These are phyloP conservation scores for Pachyramphus minor DNA, from an alignment of 2,113 vertebrate species.

Conservation along the genomic window DNA sequence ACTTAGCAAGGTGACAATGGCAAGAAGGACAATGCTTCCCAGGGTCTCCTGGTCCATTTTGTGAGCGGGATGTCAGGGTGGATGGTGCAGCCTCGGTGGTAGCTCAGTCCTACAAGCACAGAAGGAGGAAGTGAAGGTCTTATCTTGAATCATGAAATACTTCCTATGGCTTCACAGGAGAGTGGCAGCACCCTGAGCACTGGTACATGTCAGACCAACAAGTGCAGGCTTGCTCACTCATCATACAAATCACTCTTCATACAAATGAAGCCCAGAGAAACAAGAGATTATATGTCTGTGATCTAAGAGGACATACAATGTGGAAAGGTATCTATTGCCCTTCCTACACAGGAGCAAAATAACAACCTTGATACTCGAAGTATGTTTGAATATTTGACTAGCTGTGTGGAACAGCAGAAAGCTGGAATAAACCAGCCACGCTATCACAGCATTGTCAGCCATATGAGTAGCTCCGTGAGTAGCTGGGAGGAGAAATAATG, in stretches of 20 bases:
- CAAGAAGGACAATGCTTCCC: constrained; percentile 83
- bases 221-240: accelerated
- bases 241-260: too few relatives aligned
- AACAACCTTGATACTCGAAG: not conserved
- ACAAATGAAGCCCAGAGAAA: not conserved
- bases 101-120: not conserved
- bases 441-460: too few relatives aligned
- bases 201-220: not conserved
- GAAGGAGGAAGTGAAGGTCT: constrained; percentile 68
- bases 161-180: constrained; percentile 42
- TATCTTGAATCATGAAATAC: constrained; percentile 49
- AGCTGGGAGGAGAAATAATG: not conserved
- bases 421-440: not conserved
- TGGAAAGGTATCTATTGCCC: not conserved
- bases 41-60: constrained; percentile 80
- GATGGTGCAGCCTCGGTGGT: not conserved
- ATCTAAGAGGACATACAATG: not conserved
- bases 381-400: not conserved
- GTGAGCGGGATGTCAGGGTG: not conserved
- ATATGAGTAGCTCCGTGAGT: too few relatives aligned
- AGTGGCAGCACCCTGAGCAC: not conserved
- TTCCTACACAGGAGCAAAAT: not conserved
- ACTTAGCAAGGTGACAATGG: constrained; percentile 85
- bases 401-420: not conserved
- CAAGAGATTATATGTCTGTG: not conserved